Evolutionary conservation across 2,888 invertebrate genomes (phyloP).

Genomic region (Aphidoletes aphidimyza): DNA sequence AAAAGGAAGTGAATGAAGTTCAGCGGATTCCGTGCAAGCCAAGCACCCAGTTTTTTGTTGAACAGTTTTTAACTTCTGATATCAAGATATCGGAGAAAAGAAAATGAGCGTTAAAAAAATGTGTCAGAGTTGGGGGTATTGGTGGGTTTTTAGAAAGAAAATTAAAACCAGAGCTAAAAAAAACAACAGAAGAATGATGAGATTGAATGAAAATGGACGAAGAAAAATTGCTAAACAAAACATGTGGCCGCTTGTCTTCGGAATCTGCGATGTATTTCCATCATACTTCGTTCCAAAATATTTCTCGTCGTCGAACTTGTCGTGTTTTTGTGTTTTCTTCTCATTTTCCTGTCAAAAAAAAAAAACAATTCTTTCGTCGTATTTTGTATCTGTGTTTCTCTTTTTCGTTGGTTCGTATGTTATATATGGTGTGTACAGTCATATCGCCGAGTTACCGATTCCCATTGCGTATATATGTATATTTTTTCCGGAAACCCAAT

Average conservation of each 20-base stretch:
- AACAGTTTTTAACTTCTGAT: constrained; percentile 11
- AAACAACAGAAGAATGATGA: neutral
- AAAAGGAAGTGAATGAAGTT: neutral
- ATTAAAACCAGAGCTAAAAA: neutral
- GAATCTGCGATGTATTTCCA: constrained; percentile 61
- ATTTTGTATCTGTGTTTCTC: neutral
- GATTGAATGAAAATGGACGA: neutral
- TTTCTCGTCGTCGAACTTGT: neutral
- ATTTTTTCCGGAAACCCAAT: too few relatives aligned
- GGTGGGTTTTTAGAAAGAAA: neutral
- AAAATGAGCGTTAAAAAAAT: neutral
- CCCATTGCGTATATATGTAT: constrained; percentile 59
- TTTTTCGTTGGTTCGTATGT: constrained; percentile 48
- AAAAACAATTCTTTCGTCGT: neutral
- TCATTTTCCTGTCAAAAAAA: constrained; percentile 18
- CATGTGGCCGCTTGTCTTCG: constrained; percentile 67
- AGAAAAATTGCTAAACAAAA: neutral
- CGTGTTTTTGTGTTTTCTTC: neutral
- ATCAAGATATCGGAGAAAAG: neutral
- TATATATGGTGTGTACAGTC: constrained; percentile 48
- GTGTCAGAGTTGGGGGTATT: neutral
- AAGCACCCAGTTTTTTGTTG: constrained; percentile 52
- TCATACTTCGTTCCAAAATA: neutral
- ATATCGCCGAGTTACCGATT: constrained; percentile 60
- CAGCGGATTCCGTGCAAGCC: constrained; percentile 34